phyloP scores from a whole-genome alignment of 2,797 vertebrate species.

The Acanthiza pusilla region DNA sequence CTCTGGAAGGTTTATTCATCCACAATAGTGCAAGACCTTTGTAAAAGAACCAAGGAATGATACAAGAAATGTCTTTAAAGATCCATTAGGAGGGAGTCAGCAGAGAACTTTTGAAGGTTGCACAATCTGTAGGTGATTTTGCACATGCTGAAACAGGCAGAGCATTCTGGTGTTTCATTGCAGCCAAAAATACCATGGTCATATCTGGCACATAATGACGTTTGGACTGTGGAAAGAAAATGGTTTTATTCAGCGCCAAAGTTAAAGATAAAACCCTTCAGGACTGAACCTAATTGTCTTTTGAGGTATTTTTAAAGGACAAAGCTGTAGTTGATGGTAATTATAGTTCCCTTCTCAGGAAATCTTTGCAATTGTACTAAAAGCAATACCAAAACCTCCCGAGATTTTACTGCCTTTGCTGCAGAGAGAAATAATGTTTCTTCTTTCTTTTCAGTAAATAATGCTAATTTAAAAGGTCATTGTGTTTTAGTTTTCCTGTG shows the following conservation, averaged over 20 bases:
- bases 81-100: slow-evolving; percentile 53
- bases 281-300: slow-evolving; percentile 51
- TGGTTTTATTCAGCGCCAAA: slow-evolving; percentile 21
- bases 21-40: slow-evolving; percentile 16
- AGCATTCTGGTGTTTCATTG: slow-evolving; percentile 17
- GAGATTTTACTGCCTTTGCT: neutral
- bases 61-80: slow-evolving; percentile 50
- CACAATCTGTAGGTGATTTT: slow-evolving; percentile 52
- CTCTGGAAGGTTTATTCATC: slow-evolving; percentile 51
- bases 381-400: neutral
- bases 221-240: slow-evolving; percentile 5
- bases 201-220: slow-evolving; percentile 32
- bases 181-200: slow-evolving; percentile 49
- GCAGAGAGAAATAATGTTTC: neutral
- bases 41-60: slow-evolving; percentile 68
- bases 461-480: slow-evolving; percentile 14
- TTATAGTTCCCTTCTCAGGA: neutral
- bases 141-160: slow-evolving; percentile 18
- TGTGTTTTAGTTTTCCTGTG: neutral
- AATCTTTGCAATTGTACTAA: neutral
- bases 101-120: slow-evolving; percentile 59
- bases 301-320: slow-evolving; percentile 57
- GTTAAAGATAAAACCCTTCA: slow-evolving; percentile 39
- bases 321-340: neutral
- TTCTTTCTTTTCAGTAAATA: neutral